A percentile compares a stretch with the other conserved stretches of the same genome.
phyloP scores from a whole-genome alignment of 2,113 vertebrate genomes.

The Chelonoidis abingdonii region DNA sequence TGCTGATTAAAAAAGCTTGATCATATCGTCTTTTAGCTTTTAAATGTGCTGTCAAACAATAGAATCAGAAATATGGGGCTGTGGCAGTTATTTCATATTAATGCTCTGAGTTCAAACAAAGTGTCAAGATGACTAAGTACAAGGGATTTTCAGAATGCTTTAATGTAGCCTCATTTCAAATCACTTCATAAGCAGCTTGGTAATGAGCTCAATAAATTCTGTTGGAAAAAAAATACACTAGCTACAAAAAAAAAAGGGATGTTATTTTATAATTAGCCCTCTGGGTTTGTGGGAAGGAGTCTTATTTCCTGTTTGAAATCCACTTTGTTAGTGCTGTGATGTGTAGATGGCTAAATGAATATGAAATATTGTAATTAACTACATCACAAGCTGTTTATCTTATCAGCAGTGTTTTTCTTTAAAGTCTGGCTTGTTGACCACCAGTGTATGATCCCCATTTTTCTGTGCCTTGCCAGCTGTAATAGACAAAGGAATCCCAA shows the following conservation, averaged over 20 bases:
- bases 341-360: slow-evolving; percentile 83
- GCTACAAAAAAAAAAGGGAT: slow-evolving; percentile 76
- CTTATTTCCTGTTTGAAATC: slow-evolving; percentile 83
- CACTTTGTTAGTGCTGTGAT: slow-evolving; percentile 84
- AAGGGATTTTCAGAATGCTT: slow-evolving; percentile 89
- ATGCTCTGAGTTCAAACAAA: slow-evolving; percentile 91
- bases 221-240: slow-evolving; percentile 69
- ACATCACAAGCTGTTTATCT: slow-evolving; percentile 88
- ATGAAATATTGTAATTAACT: slow-evolving; percentile 90
- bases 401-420: slow-evolving; percentile 80
- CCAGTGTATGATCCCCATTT: slow-evolving; percentile 62
- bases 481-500: slow-evolving; percentile 53
- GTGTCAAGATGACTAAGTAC: slow-evolving; percentile 92
- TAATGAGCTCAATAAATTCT: slow-evolving; percentile 90
- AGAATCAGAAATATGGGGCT: slow-evolving; percentile 82
- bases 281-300: slow-evolving; percentile 81
- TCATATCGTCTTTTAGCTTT: slow-evolving; percentile 83
- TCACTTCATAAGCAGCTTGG: slow-evolving; percentile 87
- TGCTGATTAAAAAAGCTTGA: slow-evolving; percentile 87
- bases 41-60: slow-evolving; percentile 85
- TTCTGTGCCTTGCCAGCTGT: slow-evolving; percentile 52
- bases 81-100: slow-evolving; percentile 87
- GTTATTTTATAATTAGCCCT: slow-evolving; percentile 90
- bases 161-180: slow-evolving; percentile 90
- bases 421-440: slow-evolving; percentile 75